phyloP scores from a whole-genome alignment of 1,140 invertebrate species.

The Dreissena polymorpha region DNA sequence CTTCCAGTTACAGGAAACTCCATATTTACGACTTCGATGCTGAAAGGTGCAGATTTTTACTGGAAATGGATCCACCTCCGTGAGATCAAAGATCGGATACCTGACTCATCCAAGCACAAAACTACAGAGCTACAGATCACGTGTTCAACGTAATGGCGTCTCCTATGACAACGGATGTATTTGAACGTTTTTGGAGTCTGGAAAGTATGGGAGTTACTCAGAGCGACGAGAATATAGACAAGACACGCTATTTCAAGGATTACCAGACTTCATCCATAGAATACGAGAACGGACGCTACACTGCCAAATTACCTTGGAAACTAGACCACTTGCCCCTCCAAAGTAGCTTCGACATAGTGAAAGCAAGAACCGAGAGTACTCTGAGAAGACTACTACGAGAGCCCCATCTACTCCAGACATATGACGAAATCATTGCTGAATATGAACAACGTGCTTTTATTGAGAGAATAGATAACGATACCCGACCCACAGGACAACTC shows the following conservation, averaged over 20 bases:
- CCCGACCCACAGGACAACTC: neutral
- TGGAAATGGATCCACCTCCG: too few relatives aligned
- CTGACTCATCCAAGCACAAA: too few relatives aligned
- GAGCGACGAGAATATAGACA: neutral
- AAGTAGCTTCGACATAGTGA: constrained; percentile 23
- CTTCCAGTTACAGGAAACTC: too few relatives aligned
- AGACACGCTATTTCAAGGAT: constrained; percentile 4
- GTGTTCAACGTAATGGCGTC: constrained; percentile 17
- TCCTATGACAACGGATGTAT: neutral
- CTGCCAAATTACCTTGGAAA: constrained; percentile 57
- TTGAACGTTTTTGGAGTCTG: constrained; percentile 41
- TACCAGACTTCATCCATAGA: constrained; percentile 5
- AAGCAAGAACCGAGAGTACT: constrained; percentile 25
- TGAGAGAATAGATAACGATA: constrained; percentile 15
- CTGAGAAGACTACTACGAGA: constrained; percentile 31
- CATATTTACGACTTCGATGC: too few relatives aligned
- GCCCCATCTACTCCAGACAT: constrained; percentile 9
- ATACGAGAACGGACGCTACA: constrained; percentile 30
- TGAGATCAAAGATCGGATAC: too few relatives aligned
- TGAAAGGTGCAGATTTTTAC: too few relatives aligned
- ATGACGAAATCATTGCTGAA: constrained; percentile 42
- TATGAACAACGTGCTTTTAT: constrained; percentile 39
- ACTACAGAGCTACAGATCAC: neutral
- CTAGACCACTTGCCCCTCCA: constrained; percentile 24
- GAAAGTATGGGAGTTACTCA: constrained; percentile 16